Evolutionary conservation across 2,113 vertebrate species (phyloP).

Genomic region (Brachypodius melanocephalos): DNA sequence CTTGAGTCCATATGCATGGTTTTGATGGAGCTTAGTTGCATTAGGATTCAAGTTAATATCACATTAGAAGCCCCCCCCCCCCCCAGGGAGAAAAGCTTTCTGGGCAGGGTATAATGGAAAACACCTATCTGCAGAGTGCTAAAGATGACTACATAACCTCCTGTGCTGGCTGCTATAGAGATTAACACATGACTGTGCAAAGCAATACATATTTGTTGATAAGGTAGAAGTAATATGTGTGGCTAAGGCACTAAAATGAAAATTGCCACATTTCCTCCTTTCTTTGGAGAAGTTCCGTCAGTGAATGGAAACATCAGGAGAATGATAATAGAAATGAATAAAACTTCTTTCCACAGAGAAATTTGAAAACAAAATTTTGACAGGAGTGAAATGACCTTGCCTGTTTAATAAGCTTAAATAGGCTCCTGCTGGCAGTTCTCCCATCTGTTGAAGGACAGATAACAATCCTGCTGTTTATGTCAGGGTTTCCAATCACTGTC

Average conservation of each 20-base stretch:
- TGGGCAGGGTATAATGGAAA: not conserved
- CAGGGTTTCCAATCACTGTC: not conserved
- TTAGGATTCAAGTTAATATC: slow-evolving; percentile 46
- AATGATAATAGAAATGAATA: not conserved
- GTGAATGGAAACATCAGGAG: not conserved
- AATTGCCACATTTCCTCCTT: not conserved
- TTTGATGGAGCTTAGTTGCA: slow-evolving; percentile 34
- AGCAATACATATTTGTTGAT: slow-evolving; percentile 25
- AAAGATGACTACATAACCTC: not conserved
- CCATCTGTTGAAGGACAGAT: not conserved
- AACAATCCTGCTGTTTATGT: not conserved
- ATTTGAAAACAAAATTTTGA: not conserved
- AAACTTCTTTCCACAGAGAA: not conserved
- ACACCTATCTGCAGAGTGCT: not conserved
- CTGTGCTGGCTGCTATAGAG: not conserved
- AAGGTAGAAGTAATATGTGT: not conserved
- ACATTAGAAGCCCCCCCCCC: not conserved
- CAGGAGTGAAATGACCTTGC: not conserved
- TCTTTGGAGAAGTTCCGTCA: slow-evolving; percentile 10
- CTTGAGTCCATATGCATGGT: slow-evolving; percentile 15
- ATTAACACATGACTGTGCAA: slow-evolving; percentile 19
- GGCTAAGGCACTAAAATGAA: slow-evolving; percentile 6
- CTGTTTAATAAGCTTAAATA: not conserved
- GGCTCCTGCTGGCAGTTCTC: not conserved
- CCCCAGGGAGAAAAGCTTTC: slow-evolving; percentile 9